Percentiles rank a stretch among this genome's conserved stretches.
phyloP scores from a whole-genome alignment of 2,113 vertebrate species.

The Vicugna pacos region DNA sequence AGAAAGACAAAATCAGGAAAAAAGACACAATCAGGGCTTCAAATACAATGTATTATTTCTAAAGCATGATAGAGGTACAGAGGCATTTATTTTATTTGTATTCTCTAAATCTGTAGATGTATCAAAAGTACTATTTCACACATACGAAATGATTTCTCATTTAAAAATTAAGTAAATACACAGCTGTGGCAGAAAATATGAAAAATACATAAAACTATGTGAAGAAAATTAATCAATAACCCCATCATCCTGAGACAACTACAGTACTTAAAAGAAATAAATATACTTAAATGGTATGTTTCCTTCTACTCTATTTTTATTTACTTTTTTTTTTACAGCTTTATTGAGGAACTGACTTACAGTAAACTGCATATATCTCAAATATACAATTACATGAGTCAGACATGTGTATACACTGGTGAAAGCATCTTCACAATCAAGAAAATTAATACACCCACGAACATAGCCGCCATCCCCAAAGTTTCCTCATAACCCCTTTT shows the following conservation, averaged over 20 bases:
- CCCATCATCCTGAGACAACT: not conserved
- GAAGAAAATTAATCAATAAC: constrained; percentile 42
- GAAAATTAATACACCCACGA: not conserved
- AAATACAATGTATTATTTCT: not conserved
- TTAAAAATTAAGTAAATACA: constrained; percentile 27
- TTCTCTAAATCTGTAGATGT: constrained; percentile 16
- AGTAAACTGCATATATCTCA: constrained; percentile 35
- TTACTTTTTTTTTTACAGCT: constrained; percentile 22
- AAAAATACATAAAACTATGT: constrained; percentile 7
- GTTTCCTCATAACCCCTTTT: not conserved
- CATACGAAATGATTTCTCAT: constrained; percentile 50
- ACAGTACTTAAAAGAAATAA: not conserved
- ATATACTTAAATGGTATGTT: not conserved
- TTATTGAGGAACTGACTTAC: constrained; percentile 22
- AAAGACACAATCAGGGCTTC: not conserved
- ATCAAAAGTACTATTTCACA: constrained; percentile 37
- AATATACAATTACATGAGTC: constrained; percentile 45
- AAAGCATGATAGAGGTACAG: not conserved
- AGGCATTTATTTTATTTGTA: not conserved
- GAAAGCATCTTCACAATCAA: not conserved
- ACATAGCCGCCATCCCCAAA: not conserved
- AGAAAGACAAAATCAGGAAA: not conserved
- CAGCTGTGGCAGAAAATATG: not conserved
- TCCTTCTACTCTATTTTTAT: constrained; percentile 38
- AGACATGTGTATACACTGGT: not conserved